Base-by-base conservation (phyloP, 2,113 vertebrate genomes). In the Geococcyx californianus region DNA sequence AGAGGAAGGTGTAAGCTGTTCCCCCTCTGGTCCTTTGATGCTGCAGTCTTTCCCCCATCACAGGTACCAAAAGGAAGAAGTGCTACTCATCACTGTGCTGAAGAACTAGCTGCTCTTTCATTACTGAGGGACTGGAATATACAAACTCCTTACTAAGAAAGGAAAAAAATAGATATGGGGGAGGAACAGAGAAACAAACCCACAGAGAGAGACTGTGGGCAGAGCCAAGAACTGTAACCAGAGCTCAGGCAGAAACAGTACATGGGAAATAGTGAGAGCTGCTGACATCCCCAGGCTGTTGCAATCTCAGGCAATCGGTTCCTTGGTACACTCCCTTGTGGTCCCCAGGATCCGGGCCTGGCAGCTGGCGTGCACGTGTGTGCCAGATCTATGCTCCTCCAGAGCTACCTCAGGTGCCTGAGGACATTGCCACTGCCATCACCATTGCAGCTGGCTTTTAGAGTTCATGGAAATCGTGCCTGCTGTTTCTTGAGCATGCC, bases 11-110 rank as follows among this genome's bases (percentile, higher is more conserved):
- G 4, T 10, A 47, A 93, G 59, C 21, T 88, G 47, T 10, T 58
- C 16, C 18, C 3, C 2, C 29, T 31, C 26, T n/a, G 21, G 5
- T 69, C 33, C 66, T 42, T 55, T 0, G 0, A 44, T 26, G 59
- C 4, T 17, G 28, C 34, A 47, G 18, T 29, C 18, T 23, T 47
- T 72, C 40, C 42, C 31, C 26, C 36, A 16, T 4, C 0, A 0
- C 24, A 31, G 23, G 54, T 67, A 94, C 42, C 28, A 72, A n/a
- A 28, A 87, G 31, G 23, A 74, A 28, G 21, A 77, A 20, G 45
- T 25, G 17, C 51, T 69, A 70, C 75, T 81, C 60, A 55, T 34
- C 36, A 21, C 54, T 25, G 20, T 31, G 59, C 58, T 72, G 28
- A 72, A 58, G 11, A 95, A 31, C 59, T 10, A 45, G 23, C 55